Base-by-base conservation (phyloP, 2,888 invertebrate genomes). In the Phyllotreta striolata region DNA sequence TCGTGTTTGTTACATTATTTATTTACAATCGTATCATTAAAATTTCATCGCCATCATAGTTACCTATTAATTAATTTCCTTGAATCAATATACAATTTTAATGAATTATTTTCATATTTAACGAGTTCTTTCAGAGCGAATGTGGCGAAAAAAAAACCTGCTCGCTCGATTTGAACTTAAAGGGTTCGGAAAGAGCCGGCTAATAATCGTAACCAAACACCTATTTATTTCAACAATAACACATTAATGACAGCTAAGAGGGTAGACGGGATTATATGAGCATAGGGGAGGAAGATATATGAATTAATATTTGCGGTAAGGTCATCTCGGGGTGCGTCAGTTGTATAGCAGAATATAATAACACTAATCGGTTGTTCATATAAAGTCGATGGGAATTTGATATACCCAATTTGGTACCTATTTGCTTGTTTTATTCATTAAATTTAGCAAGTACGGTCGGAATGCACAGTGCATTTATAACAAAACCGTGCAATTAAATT, bases 251-350 rank as follows among this genome's bases (percentile, higher is more conserved):
- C 66, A 46, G 63, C 67, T 55, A 55, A 67, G 67, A 69, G 71
- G 68, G 71, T 66, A 60, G 60, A 34, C 58, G 55, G 9, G 37
- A 24, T 52, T 44, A 52, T 24, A 24, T 44, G 35, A 56, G 61
- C 55, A 63, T 56, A 66, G 70, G 71, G 68, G 68, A 62, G 69
- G 66, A 59, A 66, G 66, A 66, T 71, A 66, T 69, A 43, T 38
- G 52, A 38, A 60, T 60, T 69, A 66, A 71, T 69, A 67, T 67
- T 67, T 64, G 63, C 65, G 60, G 64, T 41, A 56, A 68, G 69
- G 69, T 71, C 71, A 70, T 64, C 63, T 60, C 66, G 66, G 69
- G 71, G 71, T 66, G 61, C 66, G 70, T 66, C 70, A 68, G 56
- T 69, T 68, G 67, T 63, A 64, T 52, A n/a, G 9, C 10, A n/a